Base-by-base conservation (phyloP, 2,797 vertebrate species). In the Anguilla marmorata region DNA sequence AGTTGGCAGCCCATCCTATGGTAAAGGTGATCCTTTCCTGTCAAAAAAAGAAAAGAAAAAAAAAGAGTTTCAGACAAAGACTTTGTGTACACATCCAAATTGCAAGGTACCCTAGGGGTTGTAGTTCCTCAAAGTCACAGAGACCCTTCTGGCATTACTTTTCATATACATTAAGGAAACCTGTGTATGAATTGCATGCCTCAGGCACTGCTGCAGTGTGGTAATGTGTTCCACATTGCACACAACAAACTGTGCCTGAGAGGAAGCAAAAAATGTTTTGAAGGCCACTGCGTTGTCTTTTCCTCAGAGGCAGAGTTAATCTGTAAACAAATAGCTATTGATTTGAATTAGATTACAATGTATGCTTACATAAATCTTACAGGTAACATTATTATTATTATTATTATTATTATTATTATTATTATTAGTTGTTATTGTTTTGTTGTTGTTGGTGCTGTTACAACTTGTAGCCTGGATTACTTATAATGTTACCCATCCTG, bases 81-180 rank as follows among this genome's bases (percentile, higher is more conserved):
- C 6, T 58, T 24, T 1, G 19, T 19, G 27, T 9, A 56, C 82
- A 30, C 9, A 54, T 27, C 83, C 14, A 24, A 33, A 30, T 56
- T 56, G 50, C 27, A 30, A 30, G 50, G 83, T 45, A 85, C 11
- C 83, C 83, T 60, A 33, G 83, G 45, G 83, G 52, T 56, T 54
- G 83, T 60, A 85, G 50, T 85, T 85, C 30, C 54, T 85, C 83
- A 85, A 54, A 85, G 50, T 85, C 24, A 85, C n/a, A 2, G 83
- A 30, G 54, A 16, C 5, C 83, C 83, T 85, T 33, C 83, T 33
- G 33, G 83, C 54, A 60, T 16, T 85, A 56, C 30, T 30, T 85
- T 85, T 30, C 30, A 85, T 85, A 33, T 27, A 8, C 54, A 85
- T 58, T 60, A 30, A 85, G 45, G 54, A 60, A 58, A 7, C 9